Evolutionary conservation across 53 echinoderm and acorn worm genomes (phyloP), one percentile per base, ranked within the genome.

Genomic region (Paracentrotus lividus): DNA sequence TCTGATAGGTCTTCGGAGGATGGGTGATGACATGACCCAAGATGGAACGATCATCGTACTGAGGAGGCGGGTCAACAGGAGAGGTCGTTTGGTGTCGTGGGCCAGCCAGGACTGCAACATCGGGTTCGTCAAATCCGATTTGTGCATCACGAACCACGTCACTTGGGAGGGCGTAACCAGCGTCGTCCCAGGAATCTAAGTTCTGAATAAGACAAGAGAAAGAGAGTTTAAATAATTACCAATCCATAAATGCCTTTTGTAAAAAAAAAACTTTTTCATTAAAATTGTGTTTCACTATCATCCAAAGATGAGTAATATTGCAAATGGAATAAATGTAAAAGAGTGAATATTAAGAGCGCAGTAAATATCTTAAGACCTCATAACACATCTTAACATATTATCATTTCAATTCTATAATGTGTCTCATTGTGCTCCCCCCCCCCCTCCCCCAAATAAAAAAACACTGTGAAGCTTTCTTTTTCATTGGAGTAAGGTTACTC

Each of bases 181-280:
- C 92, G n/a, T 92, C 92, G 40, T 92, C 92, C 92, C 92, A 92
- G 7, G 92, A 92, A 29, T 78, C 53, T n/a, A 44, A 29, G 9
- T 56, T 33, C 89, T 89, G 89, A 23, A 27, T 36, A 45, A 72
- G 45, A 92, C 43, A 14, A 75, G 9, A 15, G 49, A 7, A 90
- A 36, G 23, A 47, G 47, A 64, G 27, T 55, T 9, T 43, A n/a
- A 27, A 44, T 18, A 44, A 64, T 56, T 2, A 65, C 20, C 65
- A 15, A 43, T 21, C n/a, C 12, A 66, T 34, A 64, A 8, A 86
- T 21, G 2, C 33, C 66, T 66, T 7, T 9, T 5, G 18, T 40
- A 40, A 36, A 72, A 38, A 64, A 60, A 60, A 5, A 24, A 13
- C 12, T 53, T 53, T 53, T n/a, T n/a, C n/a, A n/a, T n/a, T n/a